Evolutionary conservation across 2,113 vertebrate species (phyloP), one percentile per base, ranked within the genome.

Genomic region (Melanocharis versteri): DNA sequence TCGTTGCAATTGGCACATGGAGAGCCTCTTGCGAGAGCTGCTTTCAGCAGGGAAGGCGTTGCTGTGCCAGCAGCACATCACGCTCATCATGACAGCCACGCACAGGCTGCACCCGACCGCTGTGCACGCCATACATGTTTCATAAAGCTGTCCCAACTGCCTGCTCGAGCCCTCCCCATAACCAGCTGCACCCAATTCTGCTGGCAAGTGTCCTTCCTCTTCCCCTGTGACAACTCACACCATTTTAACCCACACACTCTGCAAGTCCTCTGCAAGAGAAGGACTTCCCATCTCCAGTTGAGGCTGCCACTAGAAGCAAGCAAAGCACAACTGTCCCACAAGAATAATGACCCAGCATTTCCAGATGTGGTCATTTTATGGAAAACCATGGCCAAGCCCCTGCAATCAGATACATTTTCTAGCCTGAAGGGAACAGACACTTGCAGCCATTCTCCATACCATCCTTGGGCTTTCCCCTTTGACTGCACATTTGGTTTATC

Each of bases 1-100:
- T 96, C 8, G 0, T 26, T 28, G 30, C 75, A 93, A 47, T 58
- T 60, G 75, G 78, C 70, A 47, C 76, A 37, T 44, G 8, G 47
- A 22, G 42, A 8, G 42, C 26, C 51, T 76, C 78, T 53, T 47
- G 58, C 0, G 7, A 62, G 66, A 86, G 8, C 42, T 16, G 65
- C 80, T 66, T 88, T 66, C 73, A 62, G 91, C 87, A 89, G 87
- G 64, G 53, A 60, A 66, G 69, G 72, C 9, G 3, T 11, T 89
- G 64, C 87, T 80, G 60, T 57, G 85, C 92, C 87, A 95, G 91
- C 82, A 91, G 87, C 93, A 64, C 90, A 56, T 78, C 82, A 23
- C 11, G 35, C 65, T 88, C 37, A 80, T 13, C 62, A 35, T 13
- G 79, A 83, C 93, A 90, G 92, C 62, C 68, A n/a, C 58, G 82